Evolutionary conservation across 2,888 invertebrate genomes (phyloP).

Genomic region (Apamea monoglypha): DNA sequence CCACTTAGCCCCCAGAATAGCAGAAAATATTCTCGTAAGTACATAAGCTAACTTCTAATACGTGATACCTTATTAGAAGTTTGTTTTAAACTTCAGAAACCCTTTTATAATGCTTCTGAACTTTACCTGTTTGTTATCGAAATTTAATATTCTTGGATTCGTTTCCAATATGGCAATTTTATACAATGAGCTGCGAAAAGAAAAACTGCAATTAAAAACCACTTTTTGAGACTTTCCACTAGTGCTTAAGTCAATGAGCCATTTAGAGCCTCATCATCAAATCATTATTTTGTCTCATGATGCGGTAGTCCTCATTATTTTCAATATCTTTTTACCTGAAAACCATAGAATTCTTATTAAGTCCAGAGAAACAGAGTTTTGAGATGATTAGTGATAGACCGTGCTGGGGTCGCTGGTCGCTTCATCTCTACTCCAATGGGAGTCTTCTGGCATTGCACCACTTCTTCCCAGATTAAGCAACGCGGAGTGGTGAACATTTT

Average conservation of each 20-base stretch:
- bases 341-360: no score
- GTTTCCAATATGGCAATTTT: neutral
- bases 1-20: constrained; percentile 92
- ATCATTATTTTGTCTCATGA: neutral
- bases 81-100: constrained; percentile 6
- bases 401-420: neutral
- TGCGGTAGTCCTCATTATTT: neutral
- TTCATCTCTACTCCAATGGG: neutral
- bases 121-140: neutral
- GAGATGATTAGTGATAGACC: neutral
- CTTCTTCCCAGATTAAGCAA: no score
- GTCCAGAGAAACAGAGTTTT: neutral
- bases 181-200: neutral
- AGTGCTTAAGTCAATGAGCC: neutral
- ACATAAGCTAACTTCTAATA: constrained; percentile 23
- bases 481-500: neutral
- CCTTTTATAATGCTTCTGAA: neutral
- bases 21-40: constrained; percentile 88
- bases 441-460: neutral
- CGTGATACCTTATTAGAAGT: neutral
- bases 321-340: no score
- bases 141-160: neutral
- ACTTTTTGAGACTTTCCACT: neutral
- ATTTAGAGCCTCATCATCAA: neutral
- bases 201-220: neutral